Evolutionary conservation across 2,797 vertebrate species (phyloP).

Genomic region (Loris lydekkerianus): DNA sequence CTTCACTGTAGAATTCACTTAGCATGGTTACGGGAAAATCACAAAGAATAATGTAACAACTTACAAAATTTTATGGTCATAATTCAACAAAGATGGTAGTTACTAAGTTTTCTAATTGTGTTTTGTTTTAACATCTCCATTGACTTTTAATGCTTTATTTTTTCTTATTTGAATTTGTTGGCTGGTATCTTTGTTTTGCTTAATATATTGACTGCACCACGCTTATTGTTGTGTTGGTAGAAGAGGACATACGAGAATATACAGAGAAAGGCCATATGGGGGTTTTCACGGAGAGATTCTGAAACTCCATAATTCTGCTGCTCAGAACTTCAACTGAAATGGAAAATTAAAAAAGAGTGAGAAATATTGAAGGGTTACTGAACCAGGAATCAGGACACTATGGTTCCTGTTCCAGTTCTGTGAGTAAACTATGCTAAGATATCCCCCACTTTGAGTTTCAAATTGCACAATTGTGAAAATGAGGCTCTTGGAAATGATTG

Average conservation of each 20-base stretch:
- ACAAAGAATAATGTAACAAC: constrained; percentile 89
- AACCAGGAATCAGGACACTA: not conserved
- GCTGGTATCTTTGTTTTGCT: constrained; percentile 83
- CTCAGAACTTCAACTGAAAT: constrained; percentile 95
- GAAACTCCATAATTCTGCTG: constrained; percentile 92
- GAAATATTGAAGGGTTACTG: constrained; percentile 67
- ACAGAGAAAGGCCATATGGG: constrained; percentile 93
- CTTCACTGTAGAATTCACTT: constrained; percentile 87
- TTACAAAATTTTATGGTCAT: constrained; percentile 88
- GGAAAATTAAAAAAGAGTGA: constrained; percentile 68
- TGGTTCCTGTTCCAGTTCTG: constrained; percentile 23
- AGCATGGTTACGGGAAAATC: constrained; percentile 86
- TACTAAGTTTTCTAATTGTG: constrained; percentile 86
- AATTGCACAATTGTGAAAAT: not conserved
- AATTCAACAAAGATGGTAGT: constrained; percentile 89
- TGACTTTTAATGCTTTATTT: constrained; percentile 73
- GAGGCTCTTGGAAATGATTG: not conserved
- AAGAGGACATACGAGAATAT: constrained; percentile 91
- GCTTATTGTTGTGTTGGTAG: constrained; percentile 93
- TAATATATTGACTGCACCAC: constrained; percentile 93
- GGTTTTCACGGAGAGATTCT: constrained; percentile 94
- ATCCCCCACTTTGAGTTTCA: constrained; percentile 54
- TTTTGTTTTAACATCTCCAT: constrained; percentile 88
- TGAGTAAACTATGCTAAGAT: constrained; percentile 52
- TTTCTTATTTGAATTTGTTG: constrained; percentile 76